Conservation (phyloP, 2,113 vertebrate species). For the Ochotona curzoniae region DNA sequence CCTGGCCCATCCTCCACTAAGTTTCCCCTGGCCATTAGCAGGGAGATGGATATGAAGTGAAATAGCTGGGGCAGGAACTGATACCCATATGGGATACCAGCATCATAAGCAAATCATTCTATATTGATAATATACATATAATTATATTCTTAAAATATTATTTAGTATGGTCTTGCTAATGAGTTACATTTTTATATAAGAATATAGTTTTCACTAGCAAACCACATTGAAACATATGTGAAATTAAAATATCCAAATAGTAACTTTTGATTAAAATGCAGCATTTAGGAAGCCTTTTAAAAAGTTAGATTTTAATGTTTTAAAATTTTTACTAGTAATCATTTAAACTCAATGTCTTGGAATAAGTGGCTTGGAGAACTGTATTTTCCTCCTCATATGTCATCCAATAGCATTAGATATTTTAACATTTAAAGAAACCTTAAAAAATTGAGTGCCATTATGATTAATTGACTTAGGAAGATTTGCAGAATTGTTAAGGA, state of each 20-base stretch:
- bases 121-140: not conserved
- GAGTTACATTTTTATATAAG: not conserved
- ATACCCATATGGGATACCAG: too few species aligned
- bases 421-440: constrained; percentile 58
- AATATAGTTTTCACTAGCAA: not conserved
- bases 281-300: not conserved
- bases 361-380: constrained; percentile 29
- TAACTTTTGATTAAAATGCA: constrained; percentile 21
- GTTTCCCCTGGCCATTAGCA: too few species aligned
- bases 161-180: not conserved
- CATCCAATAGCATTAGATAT: not conserved
- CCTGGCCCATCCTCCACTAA: too few species aligned
- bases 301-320: constrained; percentile 32
- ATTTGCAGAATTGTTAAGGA: constrained; percentile 36
- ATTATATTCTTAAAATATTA: not conserved
- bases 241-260: not conserved
- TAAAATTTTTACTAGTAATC: constrained; percentile 42
- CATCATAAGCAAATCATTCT: not conserved
- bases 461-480: constrained; percentile 31
- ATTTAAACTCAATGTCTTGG: constrained; percentile 51
- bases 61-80: too few species aligned
- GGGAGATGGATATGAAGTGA: too few species aligned
- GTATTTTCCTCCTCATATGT: constrained; percentile 57
- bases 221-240: not conserved
- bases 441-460: constrained; percentile 7